These are phyloP conservation scores for Tupaia tana DNA, from an alignment of 2,113 vertebrate species.

Conservation along the genomic window DNA sequence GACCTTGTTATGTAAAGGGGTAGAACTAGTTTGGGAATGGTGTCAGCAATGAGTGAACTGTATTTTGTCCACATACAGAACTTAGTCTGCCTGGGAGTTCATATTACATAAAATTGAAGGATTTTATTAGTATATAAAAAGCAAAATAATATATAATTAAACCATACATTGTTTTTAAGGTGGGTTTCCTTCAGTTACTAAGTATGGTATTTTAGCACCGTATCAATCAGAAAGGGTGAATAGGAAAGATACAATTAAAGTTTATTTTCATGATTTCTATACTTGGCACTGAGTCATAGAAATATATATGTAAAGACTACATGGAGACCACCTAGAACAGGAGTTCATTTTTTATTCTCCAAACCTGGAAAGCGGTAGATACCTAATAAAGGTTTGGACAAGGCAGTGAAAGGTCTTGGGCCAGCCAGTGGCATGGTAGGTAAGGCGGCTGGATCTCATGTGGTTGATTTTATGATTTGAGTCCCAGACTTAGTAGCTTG, in stretches of 20 bases:
- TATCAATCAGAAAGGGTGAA: neutral
- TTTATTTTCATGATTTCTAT: neutral
- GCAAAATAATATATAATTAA: slow-evolving; percentile 9
- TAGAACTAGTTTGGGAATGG: slow-evolving; percentile 16
- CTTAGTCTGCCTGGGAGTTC: neutral
- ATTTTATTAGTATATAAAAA: slow-evolving; percentile 41
- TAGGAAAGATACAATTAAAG: slow-evolving; percentile 21
- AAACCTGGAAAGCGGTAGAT: neutral
- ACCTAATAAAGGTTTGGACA: slow-evolving; percentile 16
- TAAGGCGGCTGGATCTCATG: too few relatives aligned
- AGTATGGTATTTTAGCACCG: neutral
- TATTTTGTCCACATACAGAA: neutral
- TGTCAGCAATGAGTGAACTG: neutral
- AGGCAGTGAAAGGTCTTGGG: neutral
- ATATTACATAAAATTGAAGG: neutral
- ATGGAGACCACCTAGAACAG: neutral
- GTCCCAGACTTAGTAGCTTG: too few relatives aligned
- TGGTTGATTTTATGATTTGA: too few relatives aligned
- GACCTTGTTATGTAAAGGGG: slow-evolving; percentile 12
- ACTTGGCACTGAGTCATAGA: slow-evolving; percentile 8
- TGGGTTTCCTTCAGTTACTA: neutral
- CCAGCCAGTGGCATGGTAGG: too few relatives aligned
- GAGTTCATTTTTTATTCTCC: neutral
- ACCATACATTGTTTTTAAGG: neutral
- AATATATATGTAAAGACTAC: neutral